A percentile compares a stretch with the other conserved stretches of the same genome.
Conservation (phyloP, 2,797 vertebrate species). For the Poeciliopsis turneri region DNA sequence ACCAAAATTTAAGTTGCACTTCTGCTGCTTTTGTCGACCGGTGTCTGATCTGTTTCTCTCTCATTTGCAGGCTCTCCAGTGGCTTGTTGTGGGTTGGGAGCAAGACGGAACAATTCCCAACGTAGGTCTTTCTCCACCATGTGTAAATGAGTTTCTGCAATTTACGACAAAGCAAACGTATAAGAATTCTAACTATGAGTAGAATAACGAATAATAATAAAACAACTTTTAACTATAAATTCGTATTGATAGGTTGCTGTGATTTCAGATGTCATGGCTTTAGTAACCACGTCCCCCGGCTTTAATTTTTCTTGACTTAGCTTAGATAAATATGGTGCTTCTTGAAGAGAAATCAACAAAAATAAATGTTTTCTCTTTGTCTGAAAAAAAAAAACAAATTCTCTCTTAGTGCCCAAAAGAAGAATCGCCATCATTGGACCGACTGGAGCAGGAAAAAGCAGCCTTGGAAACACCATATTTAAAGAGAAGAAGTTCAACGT, state of each 20-base stretch:
- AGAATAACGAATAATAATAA: neutral
- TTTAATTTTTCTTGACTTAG: neutral
- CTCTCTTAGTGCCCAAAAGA: neutral
- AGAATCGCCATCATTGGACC: neutral
- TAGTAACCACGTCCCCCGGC: neutral
- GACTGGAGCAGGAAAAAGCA: neutral
- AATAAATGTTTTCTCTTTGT: neutral
- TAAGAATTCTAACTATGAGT: too few species aligned
- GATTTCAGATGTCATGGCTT: neutral
- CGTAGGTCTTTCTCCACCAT: neutral
- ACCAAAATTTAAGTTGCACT: neutral
- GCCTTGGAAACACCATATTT: neutral
- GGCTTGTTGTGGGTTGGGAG: neutral
- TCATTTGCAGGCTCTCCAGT: neutral
- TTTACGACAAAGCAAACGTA: too few species aligned
- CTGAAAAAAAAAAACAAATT: neutral
- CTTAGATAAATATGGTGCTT: neutral
- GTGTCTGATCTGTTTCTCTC: neutral
- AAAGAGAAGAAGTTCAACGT: neutral
- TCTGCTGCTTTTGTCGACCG: neutral
- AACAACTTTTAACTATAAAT: neutral
- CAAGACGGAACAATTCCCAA: neutral
- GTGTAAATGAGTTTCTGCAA: too few species aligned
- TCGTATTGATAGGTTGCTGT: neutral
- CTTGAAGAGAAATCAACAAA: neutral